These are phyloP conservation scores for Alaudala cheleensis DNA, from an alignment of 2,113 vertebrate genomes.

Conservation along the genomic window DNA sequence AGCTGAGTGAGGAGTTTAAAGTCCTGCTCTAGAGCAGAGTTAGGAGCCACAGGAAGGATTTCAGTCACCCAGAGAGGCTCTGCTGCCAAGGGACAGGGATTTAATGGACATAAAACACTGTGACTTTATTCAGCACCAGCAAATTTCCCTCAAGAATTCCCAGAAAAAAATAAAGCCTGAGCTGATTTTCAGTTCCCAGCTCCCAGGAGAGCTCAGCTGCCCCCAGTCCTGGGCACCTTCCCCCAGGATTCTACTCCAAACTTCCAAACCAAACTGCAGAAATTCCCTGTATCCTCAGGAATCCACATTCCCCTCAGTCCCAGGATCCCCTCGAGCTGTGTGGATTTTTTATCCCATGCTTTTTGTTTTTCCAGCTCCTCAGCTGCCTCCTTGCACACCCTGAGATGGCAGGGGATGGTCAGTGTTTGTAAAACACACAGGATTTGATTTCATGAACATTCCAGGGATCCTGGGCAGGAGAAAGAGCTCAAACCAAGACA, in stretches of 20 bases:
- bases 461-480: neutral
- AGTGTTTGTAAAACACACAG: neutral
- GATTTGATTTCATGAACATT: neutral
- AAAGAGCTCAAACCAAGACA: neutral
- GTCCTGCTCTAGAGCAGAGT: neutral
- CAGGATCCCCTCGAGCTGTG: neutral
- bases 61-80: neutral
- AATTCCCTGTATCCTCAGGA: neutral
- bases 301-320: neutral
- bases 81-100: neutral
- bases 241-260: neutral
- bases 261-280: neutral
- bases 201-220: neutral
- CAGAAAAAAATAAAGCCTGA: neutral
- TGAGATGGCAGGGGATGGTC: neutral
- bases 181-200: neutral
- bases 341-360: neutral
- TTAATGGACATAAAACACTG: neutral
- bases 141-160: neutral
- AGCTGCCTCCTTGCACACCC: neutral
- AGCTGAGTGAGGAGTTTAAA: neutral
- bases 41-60: neutral
- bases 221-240: neutral
- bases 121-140: neutral
- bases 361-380: neutral